Evolutionary conservation across 2,888 invertebrate species (phyloP).

Genomic region (Tuta absoluta): DNA sequence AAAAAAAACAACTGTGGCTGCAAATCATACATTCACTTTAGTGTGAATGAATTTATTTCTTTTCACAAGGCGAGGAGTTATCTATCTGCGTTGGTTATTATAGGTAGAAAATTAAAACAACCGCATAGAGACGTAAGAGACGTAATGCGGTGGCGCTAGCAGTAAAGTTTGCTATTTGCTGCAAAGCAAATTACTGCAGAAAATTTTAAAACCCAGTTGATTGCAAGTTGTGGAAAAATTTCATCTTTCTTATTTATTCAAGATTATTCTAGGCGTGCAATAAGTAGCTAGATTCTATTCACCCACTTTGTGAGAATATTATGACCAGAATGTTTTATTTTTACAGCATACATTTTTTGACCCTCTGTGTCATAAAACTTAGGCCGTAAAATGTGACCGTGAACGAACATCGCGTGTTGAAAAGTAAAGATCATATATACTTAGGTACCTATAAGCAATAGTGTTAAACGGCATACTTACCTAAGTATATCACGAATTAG

Average conservation of each 20-base stretch:
- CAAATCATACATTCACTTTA: too few relatives aligned
- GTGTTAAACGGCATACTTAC: too few relatives aligned
- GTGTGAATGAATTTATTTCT: background rate
- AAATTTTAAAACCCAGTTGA: too few relatives aligned
- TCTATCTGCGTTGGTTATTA: background rate
- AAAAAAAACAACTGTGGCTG: too few relatives aligned
- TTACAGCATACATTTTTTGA: background rate
- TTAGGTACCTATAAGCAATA: too few relatives aligned
- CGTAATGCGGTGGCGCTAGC: background rate
- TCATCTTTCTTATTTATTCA: too few relatives aligned
- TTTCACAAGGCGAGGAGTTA: background rate
- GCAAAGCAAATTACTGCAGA: background rate
- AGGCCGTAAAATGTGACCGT: background rate
- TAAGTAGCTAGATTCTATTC: too few relatives aligned
- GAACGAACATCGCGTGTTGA: background rate
- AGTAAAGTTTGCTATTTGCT: background rate
- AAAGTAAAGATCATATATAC: background rate
- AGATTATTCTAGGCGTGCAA: too few relatives aligned
- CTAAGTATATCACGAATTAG: too few relatives aligned
- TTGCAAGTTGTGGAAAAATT: too few relatives aligned
- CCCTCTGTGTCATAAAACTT: background rate
- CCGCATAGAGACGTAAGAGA: constrained; percentile 17
- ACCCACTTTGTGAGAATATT: too few relatives aligned
- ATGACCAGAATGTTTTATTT: background rate
- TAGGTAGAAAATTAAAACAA: constrained; percentile 7